Evolutionary conservation across 1,140 invertebrate genomes (phyloP).

Genomic region (Trissolcus basalis): DNA sequence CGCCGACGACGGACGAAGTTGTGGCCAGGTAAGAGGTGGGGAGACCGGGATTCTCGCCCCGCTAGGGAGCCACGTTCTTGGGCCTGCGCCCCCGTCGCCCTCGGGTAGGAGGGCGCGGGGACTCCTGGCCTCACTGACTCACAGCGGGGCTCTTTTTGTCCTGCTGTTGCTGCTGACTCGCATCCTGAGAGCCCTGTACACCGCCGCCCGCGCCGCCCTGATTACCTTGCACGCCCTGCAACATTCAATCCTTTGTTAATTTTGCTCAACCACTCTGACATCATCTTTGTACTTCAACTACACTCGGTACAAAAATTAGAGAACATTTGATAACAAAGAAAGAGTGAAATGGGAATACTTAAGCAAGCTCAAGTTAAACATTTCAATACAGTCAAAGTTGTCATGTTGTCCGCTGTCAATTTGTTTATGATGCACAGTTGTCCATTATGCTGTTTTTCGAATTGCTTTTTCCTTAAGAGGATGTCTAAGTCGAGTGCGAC

Average conservation of each 20-base stretch:
- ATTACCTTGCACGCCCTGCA: constrained; percentile 71
- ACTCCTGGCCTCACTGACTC: constrained; percentile 82
- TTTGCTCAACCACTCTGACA: constrained; percentile 1
- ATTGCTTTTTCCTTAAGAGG: too few relatives aligned
- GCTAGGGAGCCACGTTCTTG: constrained; percentile 77
- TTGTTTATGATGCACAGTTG: too few relatives aligned
- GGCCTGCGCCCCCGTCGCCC: constrained; percentile 77
- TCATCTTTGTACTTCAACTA: too few relatives aligned
- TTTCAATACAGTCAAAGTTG: too few relatives aligned
- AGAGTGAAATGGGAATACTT: too few relatives aligned
- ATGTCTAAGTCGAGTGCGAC: too few relatives aligned
- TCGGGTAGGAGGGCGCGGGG: constrained; percentile 76
- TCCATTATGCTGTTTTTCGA: too few relatives aligned
- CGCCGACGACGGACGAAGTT: constrained; percentile 55
- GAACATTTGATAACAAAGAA: too few relatives aligned
- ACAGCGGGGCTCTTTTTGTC: constrained; percentile 89
- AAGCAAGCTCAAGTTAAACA: too few relatives aligned
- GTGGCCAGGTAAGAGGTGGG: constrained; percentile 68
- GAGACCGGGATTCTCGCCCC: constrained; percentile 75
- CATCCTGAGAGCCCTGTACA: constrained; percentile 79
- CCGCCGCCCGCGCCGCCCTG: constrained; percentile 75
- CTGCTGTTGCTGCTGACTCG: constrained; percentile 82
- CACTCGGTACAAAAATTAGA: too few relatives aligned
- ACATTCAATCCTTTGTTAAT: constrained; percentile 15
- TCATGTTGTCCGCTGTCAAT: too few relatives aligned